phyloP scores from a whole-genome alignment of 1,140 invertebrate genomes.

The Scylla paramamosain region DNA sequence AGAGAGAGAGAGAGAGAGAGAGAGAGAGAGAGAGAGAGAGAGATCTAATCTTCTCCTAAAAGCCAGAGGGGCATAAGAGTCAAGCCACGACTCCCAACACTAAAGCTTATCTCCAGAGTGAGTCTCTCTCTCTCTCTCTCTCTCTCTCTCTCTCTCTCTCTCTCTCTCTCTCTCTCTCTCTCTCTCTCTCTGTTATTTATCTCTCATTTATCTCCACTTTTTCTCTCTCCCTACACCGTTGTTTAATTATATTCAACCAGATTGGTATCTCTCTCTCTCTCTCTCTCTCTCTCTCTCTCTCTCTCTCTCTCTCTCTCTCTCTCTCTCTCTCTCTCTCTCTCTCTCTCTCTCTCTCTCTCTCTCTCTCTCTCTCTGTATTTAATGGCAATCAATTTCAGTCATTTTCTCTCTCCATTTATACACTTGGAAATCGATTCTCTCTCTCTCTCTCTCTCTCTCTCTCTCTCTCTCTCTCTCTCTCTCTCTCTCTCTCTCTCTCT shows the following conservation, averaged over 20 bases:
- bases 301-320: not conserved
- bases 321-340: not conserved
- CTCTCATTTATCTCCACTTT: not conserved
- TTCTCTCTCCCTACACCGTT: not conserved
- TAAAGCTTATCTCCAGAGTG: not conserved
- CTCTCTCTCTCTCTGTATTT: not conserved
- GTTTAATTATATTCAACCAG: not conserved
- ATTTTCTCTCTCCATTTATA: not conserved
- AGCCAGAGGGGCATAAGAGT: not conserved
- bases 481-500: too few relatives aligned
- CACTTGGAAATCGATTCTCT: not conserved
- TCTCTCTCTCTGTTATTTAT: not conserved
- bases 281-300: slow-evolving; percentile 11
- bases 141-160: slow-evolving; percentile 18
- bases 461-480: too few relatives aligned
- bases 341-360: not conserved
- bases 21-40: not conserved
- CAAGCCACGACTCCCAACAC: not conserved
- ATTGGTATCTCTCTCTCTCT: not conserved
- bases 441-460: not conserved
- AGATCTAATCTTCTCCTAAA: not conserved
- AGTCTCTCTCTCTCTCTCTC: not conserved
- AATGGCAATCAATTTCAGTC: not conserved
- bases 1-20: too few relatives aligned
- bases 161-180: slow-evolving; percentile 20